Percentiles rank a stretch among this genome's conserved stretches.
These are phyloP conservation scores for Ispidina picta DNA, from an alignment of 2,797 vertebrate species.

Conservation along the genomic window DNA sequence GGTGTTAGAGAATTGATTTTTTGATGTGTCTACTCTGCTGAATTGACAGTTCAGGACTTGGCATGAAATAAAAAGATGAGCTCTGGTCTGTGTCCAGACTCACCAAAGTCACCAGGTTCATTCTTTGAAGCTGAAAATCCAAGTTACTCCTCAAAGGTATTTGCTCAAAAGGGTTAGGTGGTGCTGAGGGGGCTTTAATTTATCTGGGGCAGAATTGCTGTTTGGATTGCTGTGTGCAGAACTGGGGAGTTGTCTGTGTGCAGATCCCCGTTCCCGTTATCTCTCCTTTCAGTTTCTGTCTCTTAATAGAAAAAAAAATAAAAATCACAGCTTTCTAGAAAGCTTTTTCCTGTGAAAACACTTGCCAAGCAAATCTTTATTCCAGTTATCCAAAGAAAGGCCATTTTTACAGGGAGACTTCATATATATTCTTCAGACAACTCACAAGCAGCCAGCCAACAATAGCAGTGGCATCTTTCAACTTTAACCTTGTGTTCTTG, in stretches of 20 bases:
- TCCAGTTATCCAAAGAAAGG: not conserved
- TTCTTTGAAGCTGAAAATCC: not conserved
- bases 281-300: not conserved
- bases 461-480: constrained; percentile 48
- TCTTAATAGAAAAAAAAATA: not conserved
- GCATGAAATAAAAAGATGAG: constrained; percentile 30
- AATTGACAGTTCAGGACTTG: not conserved
- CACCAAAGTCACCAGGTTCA: not conserved
- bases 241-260: accelerated
- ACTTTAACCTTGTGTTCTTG: constrained; percentile 46
- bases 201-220: not conserved
- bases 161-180: not conserved
- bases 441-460: not conserved
- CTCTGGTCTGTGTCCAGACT: not conserved
- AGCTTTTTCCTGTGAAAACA: not conserved
- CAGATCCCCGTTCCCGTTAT: not conserved
- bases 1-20: constrained; percentile 19
- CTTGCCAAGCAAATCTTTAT: constrained; percentile 33
- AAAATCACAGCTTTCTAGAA: not conserved
- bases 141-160: not conserved
- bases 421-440: not conserved
- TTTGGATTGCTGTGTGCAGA: not conserved
- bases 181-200: not conserved
- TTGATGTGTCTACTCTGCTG: not conserved
- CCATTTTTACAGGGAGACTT: not conserved